Evolutionary conservation across 53 echinoderm and acorn worm species (phyloP).

Genomic region (Holothuria scabra): DNA sequence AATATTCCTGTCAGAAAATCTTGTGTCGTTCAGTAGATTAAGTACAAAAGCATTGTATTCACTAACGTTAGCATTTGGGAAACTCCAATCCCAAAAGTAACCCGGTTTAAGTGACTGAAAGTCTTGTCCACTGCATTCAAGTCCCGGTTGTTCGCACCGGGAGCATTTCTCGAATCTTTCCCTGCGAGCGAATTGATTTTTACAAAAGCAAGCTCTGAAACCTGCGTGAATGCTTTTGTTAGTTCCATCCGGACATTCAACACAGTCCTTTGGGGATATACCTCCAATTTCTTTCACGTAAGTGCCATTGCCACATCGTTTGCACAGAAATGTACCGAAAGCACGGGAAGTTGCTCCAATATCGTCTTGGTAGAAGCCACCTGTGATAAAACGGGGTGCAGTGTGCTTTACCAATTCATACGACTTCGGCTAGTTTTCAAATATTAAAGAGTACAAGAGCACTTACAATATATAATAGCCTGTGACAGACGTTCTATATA

Average conservation of each 20-base stretch:
- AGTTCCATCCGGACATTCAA: slow-evolving; percentile 63
- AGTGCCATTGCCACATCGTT: slow-evolving; percentile 54
- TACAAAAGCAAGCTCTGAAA: slow-evolving; percentile 62
- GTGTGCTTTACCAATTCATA: no score
- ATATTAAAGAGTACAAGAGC: no score
- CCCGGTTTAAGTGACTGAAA: slow-evolving; percentile 52
- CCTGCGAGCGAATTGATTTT: slow-evolving; percentile 36
- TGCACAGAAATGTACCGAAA: background rate
- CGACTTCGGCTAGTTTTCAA: no score
- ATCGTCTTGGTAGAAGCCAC: slow-evolving; percentile 28
- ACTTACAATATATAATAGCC: no score
- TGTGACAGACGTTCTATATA: no score
- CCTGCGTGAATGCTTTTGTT: slow-evolving; percentile 54
- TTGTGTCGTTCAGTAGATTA: background rate
- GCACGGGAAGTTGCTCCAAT: background rate
- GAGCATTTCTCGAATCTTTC: slow-evolving; percentile 55
- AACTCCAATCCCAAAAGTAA: slow-evolving; percentile 68
- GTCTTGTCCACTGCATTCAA: slow-evolving; percentile 48
- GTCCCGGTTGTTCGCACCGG: slow-evolving; percentile 33
- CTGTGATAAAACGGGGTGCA: background rate
- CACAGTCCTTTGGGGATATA: slow-evolving; percentile 48
- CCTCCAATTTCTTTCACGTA: slow-evolving; percentile 49
- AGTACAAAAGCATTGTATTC: slow-evolving; percentile 7
- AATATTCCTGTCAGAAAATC: background rate
- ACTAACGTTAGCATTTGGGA: background rate